These are phyloP conservation scores for Decapterus maruadsi DNA, from an alignment of 2,797 vertebrate genomes.

Conservation along the genomic window DNA sequence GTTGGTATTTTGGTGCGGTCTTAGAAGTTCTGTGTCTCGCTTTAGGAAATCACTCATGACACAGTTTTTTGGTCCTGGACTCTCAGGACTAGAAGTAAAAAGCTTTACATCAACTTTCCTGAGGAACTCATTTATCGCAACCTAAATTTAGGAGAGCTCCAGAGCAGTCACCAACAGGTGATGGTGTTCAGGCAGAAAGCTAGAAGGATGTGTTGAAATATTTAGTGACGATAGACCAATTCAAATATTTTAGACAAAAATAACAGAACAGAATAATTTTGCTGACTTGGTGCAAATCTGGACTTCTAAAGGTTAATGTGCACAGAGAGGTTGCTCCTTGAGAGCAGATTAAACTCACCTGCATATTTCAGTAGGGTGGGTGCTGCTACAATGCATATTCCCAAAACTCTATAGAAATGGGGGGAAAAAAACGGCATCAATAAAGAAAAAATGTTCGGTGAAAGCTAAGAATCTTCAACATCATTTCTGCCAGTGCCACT, in stretches of 20 bases:
- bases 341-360: background rate
- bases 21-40: too few relatives aligned
- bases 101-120: background rate
- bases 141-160: background rate
- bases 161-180: background rate
- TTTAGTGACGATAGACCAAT: too few relatives aligned
- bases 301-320: background rate
- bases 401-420: too few relatives aligned
- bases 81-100: background rate
- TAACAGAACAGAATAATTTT: background rate
- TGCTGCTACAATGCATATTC: background rate
- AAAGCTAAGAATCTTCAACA: background rate
- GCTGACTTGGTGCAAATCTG: too few relatives aligned
- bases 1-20: background rate
- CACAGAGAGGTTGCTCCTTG: background rate
- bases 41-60: background rate
- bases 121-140: background rate
- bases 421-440: too few relatives aligned
- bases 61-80: background rate
- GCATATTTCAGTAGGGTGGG: background rate
- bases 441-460: background rate
- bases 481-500: background rate
- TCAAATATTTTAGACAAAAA: too few relatives aligned
- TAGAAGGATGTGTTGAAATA: too few relatives aligned
- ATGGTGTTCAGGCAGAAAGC: background rate